phyloP scores from a whole-genome alignment of 2,797 vertebrate species.

The Lepidocolaptes lacrymiger region DNA sequence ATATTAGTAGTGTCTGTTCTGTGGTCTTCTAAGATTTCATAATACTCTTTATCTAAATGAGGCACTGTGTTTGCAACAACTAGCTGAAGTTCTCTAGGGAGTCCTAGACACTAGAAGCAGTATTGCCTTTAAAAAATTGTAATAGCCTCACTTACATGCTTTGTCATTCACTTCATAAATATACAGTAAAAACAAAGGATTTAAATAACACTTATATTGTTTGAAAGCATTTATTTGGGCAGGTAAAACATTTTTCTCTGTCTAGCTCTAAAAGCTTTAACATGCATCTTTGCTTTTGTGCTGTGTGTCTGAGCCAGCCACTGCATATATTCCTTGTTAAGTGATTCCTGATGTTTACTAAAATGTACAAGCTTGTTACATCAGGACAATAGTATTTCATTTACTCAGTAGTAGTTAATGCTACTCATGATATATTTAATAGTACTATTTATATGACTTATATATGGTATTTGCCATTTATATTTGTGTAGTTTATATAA shows the following conservation, averaged over 20 bases:
- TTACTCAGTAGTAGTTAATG: not conserved
- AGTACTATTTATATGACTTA: not conserved
- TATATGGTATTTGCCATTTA: not conserved
- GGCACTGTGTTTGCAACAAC: not conserved
- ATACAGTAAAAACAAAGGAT: not conserved
- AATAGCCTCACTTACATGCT: fast-evolving
- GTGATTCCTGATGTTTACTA: not conserved
- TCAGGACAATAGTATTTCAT: not conserved
- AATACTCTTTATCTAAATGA: not conserved
- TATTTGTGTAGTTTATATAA: not conserved
- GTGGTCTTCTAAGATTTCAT: not conserved
- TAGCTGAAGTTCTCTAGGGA: not conserved
- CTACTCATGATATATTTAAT: not conserved
- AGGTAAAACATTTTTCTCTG: not conserved
- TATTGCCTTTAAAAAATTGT: not conserved
- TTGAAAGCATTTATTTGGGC: not conserved
- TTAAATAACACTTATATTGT: not conserved
- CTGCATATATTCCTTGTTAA: not conserved
- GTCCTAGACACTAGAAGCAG: not conserved
- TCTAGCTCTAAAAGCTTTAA: not conserved
- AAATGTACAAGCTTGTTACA: not conserved
- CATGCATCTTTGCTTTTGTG: fast-evolving
- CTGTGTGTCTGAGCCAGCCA: not conserved
- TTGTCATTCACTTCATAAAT: not conserved
- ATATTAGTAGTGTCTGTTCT: not conserved